Evolutionary conservation across 2,113 vertebrate genomes (phyloP).

Genomic region (Chionomys nivalis): DNA sequence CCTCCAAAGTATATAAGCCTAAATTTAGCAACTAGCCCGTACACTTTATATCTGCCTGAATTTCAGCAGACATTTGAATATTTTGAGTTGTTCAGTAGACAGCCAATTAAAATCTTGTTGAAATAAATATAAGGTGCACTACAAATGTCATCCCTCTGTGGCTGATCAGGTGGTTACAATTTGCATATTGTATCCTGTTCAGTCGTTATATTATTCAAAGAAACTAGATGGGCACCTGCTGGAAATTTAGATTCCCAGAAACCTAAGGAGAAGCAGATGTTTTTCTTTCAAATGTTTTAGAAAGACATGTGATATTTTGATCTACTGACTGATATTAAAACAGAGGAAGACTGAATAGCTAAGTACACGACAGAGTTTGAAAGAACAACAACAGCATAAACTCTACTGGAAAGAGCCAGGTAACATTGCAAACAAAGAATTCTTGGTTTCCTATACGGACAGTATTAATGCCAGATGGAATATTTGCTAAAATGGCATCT

Average conservation of each 20-base stretch:
- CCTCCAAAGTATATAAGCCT: not conserved
- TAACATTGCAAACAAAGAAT: constrained; percentile 17
- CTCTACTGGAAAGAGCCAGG: not conserved
- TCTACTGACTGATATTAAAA: not conserved
- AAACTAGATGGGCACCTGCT: not conserved
- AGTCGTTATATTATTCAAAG: not conserved
- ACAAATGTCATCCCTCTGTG: not conserved
- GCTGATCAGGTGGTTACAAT: not conserved
- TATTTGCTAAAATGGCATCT: not conserved
- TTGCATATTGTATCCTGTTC: not conserved
- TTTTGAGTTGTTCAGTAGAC: not conserved
- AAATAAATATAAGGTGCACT: not conserved
- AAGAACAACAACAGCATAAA: not conserved
- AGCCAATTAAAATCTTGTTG: not conserved
- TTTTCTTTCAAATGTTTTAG: not conserved
- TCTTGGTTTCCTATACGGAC: not conserved
- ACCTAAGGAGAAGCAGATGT: not conserved
- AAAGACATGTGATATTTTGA: not conserved
- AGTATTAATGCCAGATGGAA: not conserved
- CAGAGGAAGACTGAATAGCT: not conserved
- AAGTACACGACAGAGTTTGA: not conserved
- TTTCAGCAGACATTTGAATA: constrained; percentile 17
- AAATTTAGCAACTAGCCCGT: not conserved
- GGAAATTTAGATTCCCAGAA: not conserved
- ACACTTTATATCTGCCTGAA: not conserved